Conservation (phyloP, 2,888 invertebrate species). For the Napeogenes inachia region DNA sequence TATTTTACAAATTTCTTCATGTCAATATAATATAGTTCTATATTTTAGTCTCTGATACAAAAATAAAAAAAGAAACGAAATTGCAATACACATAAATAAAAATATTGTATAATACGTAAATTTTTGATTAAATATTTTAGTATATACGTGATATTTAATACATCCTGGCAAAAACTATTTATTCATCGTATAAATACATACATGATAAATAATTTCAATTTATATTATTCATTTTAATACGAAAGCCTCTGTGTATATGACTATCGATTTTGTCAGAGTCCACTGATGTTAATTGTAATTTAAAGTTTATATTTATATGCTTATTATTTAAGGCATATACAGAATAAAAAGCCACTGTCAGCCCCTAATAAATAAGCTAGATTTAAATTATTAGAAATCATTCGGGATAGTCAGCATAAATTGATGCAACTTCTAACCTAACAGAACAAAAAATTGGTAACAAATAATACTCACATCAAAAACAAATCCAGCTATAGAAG, state of each 20-base stretch:
- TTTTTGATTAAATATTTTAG: background rate
- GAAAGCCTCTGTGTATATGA: conserved; percentile 18
- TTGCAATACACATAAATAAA: background rate
- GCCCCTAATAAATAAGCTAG: conserved; percentile 67
- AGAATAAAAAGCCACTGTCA: conserved; percentile 65
- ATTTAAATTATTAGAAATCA: conserved; percentile 52
- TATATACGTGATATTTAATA: background rate
- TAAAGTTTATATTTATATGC: conserved; percentile 26
- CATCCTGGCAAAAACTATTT: conserved; percentile 2
- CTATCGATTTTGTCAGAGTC: conserved; percentile 34
- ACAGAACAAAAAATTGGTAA: conserved; percentile 39
- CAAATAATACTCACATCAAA: conserved; percentile 55
- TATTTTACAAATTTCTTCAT: conserved; percentile 31
- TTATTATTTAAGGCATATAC: conserved; percentile 37
- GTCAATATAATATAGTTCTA: conserved; percentile 24
- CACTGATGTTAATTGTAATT: conserved; percentile 29
- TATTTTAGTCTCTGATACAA: conserved; percentile 15
- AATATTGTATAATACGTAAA: background rate
- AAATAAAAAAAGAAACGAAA: conserved; percentile 1
- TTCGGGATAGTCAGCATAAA: conserved; percentile 66
- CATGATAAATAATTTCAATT: background rate
- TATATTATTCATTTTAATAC: conserved; percentile 1
- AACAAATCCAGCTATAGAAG: conserved; percentile 28
- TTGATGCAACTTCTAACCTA: conserved; percentile 71
- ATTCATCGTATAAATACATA: background rate